Evolutionary conservation across 2,113 vertebrate genomes (phyloP).

Genomic region (Sitta europaea): DNA sequence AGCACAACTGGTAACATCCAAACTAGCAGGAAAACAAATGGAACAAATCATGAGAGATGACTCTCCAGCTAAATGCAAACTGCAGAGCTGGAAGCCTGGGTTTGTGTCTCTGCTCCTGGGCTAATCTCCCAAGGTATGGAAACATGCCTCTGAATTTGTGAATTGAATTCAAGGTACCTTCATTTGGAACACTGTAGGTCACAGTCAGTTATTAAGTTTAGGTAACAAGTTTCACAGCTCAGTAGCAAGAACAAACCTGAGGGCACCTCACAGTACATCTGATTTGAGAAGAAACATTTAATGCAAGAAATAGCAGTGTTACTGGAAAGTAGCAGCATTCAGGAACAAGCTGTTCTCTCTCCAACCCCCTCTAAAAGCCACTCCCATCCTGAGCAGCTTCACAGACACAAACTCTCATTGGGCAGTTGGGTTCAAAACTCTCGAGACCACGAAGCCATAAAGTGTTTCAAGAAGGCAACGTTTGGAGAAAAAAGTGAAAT

Average conservation of each 20-base stretch:
- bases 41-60: background rate
- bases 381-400: background rate
- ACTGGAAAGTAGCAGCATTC: background rate
- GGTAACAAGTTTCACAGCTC: background rate
- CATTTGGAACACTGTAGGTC: background rate
- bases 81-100: background rate
- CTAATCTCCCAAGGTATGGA: background rate
- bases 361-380: background rate
- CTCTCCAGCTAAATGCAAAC: background rate
- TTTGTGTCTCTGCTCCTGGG: background rate
- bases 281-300: background rate
- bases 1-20: background rate
- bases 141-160: background rate
- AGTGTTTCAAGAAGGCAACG: fast-evolving
- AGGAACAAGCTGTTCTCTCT: background rate
- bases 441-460: background rate
- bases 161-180: background rate
- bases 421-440: background rate
- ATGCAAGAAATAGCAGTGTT: background rate
- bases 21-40: background rate
- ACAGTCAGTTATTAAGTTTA: background rate
- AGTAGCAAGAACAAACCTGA: background rate
- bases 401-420: background rate
- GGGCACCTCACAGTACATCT: background rate
- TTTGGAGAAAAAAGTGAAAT: background rate